Conservation (phyloP, 2,797 vertebrate species). For the Vultur gryphus region DNA sequence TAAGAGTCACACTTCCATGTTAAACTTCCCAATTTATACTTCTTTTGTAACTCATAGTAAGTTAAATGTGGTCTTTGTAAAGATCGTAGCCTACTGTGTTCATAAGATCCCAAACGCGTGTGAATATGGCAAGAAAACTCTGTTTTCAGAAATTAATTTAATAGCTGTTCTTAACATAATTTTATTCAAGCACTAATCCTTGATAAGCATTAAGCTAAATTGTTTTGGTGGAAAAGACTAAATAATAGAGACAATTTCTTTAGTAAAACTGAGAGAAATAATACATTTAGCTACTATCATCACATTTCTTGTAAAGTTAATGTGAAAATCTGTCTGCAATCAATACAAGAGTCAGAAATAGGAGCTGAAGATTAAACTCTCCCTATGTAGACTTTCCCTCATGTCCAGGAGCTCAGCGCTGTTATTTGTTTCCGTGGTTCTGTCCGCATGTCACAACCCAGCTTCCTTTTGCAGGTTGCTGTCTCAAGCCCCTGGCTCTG, state of each 20-base stretch:
- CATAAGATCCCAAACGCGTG: accelerated
- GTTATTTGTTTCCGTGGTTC: not conserved
- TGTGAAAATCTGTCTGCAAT: not conserved
- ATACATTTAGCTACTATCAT: not conserved
- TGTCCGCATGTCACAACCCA: not conserved
- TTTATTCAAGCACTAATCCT: not conserved
- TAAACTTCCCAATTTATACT: not conserved
- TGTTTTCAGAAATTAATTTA: not conserved
- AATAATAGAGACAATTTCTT: not conserved
- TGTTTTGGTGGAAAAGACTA: not conserved
- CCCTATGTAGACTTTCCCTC: accelerated
- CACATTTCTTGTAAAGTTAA: not conserved
- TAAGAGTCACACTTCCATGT: not conserved
- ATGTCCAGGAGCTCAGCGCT: not conserved
- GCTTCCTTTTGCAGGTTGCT: not conserved
- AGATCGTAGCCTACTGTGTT: not conserved
- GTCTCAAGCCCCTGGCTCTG: not conserved
- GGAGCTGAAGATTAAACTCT: not conserved
- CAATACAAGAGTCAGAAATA: not conserved
- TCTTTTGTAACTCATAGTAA: not conserved
- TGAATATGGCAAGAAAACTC: not conserved
- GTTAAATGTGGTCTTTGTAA: not conserved
- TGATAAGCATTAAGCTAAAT: not conserved
- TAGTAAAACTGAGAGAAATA: not conserved
- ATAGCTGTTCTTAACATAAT: not conserved